Conservation (phyloP, 2,113 vertebrate species). For the Pygoscelis antarcticus region DNA sequence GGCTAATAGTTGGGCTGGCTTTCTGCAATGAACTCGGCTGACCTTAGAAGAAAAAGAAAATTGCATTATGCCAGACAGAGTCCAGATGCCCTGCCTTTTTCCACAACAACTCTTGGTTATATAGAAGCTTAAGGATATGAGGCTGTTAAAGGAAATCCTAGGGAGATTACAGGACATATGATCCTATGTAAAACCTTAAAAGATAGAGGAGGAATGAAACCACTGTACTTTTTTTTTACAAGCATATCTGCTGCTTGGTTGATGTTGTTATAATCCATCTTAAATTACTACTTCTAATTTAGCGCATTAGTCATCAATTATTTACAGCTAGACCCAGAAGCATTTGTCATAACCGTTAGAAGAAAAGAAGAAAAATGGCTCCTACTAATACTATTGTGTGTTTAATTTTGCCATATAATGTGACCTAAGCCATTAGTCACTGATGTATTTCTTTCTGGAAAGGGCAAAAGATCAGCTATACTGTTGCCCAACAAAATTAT, state of each 20-base stretch:
- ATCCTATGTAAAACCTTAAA: background rate
- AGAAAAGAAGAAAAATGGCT: background rate
- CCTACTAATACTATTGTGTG: background rate
- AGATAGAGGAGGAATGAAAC: background rate
- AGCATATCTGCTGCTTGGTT: background rate
- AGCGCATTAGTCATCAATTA: slow-evolving; percentile 37
- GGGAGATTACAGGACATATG: background rate
- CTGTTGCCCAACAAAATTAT: background rate
- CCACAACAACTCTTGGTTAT: slow-evolving; percentile 62
- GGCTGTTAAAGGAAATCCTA: background rate
- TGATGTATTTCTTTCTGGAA: slow-evolving; percentile 36
- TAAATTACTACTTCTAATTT: slow-evolving; percentile 53
- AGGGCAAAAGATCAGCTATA: slow-evolving; percentile 46
- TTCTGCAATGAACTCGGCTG: slow-evolving; percentile 67
- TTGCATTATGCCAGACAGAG: slow-evolving; percentile 68
- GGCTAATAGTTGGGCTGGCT: slow-evolving; percentile 61
- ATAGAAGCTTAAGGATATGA: background rate
- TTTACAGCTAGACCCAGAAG: slow-evolving; percentile 13
- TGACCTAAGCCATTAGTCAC: slow-evolving; percentile 46
- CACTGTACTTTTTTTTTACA: background rate
- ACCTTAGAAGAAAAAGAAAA: slow-evolving; percentile 72
- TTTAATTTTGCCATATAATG: slow-evolving; percentile 20
- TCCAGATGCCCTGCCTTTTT: slow-evolving; percentile 57
- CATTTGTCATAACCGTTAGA: slow-evolving; percentile 3
- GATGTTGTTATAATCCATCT: background rate